Evolutionary conservation across 2,888 invertebrate species (phyloP), one percentile per base, ranked within the genome.

Genomic region (Drosophila setosimentum): DNA sequence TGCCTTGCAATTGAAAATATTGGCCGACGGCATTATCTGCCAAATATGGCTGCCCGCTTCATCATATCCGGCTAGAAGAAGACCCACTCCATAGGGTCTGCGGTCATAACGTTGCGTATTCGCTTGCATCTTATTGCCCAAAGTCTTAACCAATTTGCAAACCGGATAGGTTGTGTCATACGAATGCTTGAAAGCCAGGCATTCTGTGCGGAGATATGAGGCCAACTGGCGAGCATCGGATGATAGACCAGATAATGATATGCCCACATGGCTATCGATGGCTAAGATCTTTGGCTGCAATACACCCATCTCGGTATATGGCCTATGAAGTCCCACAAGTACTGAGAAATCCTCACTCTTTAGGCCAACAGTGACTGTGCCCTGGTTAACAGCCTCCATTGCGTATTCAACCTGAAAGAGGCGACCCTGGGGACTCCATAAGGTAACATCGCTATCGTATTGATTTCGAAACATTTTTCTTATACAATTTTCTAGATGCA

Each of bases 401-500:
- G 99, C 99, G 94, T 99, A 99, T 93, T 99, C 99, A 57, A 99
- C 98, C 93, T 98, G 98, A 92, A 98, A 97, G 50, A 98, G 94
- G 32, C 98, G 96, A 1, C 98, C 98, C 91, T 99, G 99, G 0
- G 99, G 99, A 94, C 99, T 99, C 99, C 99, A 99, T 72, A 99
- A 98, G 11, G 99, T 99, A 69, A 99, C 99, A 94, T 99, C 99
- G 93, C 98, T 99, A 94, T 99, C 99, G 93, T 99, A 99, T 93
- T 99, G 99, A 94, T 99, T 99, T 55, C 99, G 96, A 93, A 99
- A 99, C 99, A 78, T 78, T 8, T 11, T 55, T 29, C 57, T 42
- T 35, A 54, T 8, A 8, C 0, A n/a, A n/a, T 27, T 24, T 54
- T 24, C 6, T 7, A 13, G 2, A 6, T 13, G 13, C 18, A 49